Conservation (phyloP, 2,888 invertebrate species). For the Caenorhabditis sp. region DNA sequence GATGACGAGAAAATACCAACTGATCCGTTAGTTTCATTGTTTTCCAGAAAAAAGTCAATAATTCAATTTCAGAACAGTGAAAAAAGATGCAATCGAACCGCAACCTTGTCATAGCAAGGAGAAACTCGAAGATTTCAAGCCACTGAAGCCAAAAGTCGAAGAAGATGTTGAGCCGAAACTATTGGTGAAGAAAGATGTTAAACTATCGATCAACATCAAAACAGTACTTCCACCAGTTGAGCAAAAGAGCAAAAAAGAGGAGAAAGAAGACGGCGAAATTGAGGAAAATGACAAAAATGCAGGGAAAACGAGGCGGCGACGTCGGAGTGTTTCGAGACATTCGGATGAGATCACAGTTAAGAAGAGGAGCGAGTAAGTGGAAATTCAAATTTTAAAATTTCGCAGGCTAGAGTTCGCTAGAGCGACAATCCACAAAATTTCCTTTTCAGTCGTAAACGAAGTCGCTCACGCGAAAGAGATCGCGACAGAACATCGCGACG, state of each 20-base stretch:
- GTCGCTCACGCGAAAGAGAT: neutral
- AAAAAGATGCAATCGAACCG: neutral
- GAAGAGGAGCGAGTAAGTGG: neutral
- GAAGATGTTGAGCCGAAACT: neutral
- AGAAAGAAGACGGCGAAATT: slow-evolving; percentile 26
- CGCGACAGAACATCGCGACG: neutral
- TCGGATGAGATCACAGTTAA: neutral
- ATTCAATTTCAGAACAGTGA: too few species aligned
- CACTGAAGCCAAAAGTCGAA: neutral
- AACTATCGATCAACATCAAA: slow-evolving; percentile 9
- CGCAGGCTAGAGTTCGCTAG: too few species aligned
- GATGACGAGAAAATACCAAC: neutral
- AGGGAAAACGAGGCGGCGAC: slow-evolving; percentile 2
- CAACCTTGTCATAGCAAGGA: neutral
- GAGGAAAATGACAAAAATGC: slow-evolving; percentile 9
- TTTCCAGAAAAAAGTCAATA: neutral
- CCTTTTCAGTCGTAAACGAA: neutral
- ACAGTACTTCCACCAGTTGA: slow-evolving; percentile 7
- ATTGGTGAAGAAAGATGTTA: slow-evolving; percentile 6
- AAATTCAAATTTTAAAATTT: too few species aligned
- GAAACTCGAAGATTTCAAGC: neutral
- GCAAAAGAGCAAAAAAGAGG: slow-evolving; percentile 2
- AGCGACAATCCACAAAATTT: too few species aligned
- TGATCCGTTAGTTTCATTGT: neutral
- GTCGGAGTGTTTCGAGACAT: neutral